Percentiles rank a stretch among this genome's conserved stretches.
These are phyloP conservation scores for Oligia fasciuncula DNA, from an alignment of 2,888 invertebrate genomes.

Conservation along the genomic window DNA sequence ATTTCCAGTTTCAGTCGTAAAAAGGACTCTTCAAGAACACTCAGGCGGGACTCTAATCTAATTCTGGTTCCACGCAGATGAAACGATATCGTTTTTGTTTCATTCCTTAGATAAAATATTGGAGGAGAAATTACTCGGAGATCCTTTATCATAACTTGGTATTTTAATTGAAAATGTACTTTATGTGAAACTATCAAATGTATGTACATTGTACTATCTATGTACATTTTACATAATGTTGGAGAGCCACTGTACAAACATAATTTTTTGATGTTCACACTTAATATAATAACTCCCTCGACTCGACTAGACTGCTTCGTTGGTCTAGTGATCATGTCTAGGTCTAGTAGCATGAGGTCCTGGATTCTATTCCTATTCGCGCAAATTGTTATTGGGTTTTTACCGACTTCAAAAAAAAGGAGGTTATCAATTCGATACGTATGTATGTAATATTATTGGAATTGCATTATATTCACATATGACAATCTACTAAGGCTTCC, in stretches of 20 bases:
- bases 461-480: no score
- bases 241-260: neutral
- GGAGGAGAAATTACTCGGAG: neutral
- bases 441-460: no score
- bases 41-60: constrained; percentile 29
- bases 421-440: no score
- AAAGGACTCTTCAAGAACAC: constrained; percentile 30
- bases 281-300: neutral
- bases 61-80: constrained; percentile 34
- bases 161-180: neutral
- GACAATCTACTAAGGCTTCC: no score
- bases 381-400: neutral
- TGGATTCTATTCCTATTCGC: neutral
- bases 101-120: neutral
- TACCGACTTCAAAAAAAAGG: no score
- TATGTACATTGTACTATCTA: no score
- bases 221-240: neutral
- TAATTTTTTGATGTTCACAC: neutral
- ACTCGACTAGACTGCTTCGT: neutral
- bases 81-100: constrained; percentile 1
- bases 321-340: neutral
- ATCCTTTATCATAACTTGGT: neutral
- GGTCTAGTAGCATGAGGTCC: neutral
- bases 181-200: neutral
- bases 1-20: constrained; percentile 37